A percentile compares a stretch with the other conserved stretches of the same genome.
These are phyloP conservation scores for Magallana ariakensis DNA, from an alignment of 1,140 invertebrate genomes.

Conservation along the genomic window DNA sequence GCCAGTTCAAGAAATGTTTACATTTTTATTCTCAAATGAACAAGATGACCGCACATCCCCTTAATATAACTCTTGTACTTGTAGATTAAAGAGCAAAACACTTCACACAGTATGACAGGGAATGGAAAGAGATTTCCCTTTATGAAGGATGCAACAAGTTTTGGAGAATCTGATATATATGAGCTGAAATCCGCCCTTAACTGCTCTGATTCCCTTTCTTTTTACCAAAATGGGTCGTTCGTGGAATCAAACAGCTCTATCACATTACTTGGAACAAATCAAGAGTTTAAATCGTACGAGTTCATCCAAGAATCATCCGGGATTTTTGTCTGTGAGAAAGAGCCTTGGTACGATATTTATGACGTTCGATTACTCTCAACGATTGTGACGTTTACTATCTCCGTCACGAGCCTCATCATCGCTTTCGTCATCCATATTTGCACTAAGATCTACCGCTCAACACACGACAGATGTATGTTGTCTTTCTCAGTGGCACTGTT, in stretches of 20 bases:
- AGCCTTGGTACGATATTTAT: not conserved
- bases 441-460: not conserved
- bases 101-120: not conserved
- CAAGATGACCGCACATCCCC: no score
- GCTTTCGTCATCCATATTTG: constrained; percentile 7
- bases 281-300: not conserved
- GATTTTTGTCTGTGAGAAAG: constrained; percentile 13
- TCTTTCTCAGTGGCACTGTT: constrained; percentile 2
- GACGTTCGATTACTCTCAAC: constrained; percentile 8
- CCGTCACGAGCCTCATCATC: not conserved
- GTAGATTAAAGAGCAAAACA: no score
- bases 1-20: no score
- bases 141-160: not conserved
- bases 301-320: not conserved
- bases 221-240: constrained; percentile 11
- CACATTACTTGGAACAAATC: not conserved
- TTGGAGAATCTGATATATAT: not conserved
- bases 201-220: not conserved
- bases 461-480: constrained; percentile 17
- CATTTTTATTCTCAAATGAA: no score
- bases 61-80: no score
- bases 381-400: constrained; percentile 18
- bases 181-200: not conserved
- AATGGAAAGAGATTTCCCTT: not conserved
- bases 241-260: not conserved